Percentiles rank a stretch among this genome's conserved stretches.
phyloP scores from a whole-genome alignment of 2,113 vertebrate genomes.

The Eonycteris spelaea region DNA sequence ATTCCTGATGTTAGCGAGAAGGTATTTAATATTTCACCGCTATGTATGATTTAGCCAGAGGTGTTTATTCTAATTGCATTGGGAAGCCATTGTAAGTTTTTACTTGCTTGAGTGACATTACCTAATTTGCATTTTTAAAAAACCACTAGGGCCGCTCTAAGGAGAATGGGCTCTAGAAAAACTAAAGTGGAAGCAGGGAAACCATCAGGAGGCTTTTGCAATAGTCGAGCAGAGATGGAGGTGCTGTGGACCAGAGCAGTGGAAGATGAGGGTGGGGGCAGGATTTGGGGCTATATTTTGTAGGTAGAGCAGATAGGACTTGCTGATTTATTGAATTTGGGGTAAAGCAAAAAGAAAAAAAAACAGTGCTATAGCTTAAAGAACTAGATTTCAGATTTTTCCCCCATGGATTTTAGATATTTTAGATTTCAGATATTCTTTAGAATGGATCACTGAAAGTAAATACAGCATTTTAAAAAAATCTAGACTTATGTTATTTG shows the following conservation, averaged over 20 bases:
- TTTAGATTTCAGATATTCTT: background rate
- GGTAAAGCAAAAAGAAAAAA: background rate
- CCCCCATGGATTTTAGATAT: background rate
- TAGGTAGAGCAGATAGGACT: background rate
- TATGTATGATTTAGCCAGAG: background rate
- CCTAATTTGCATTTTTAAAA: background rate
- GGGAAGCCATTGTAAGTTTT: background rate
- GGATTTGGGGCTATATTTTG: background rate
- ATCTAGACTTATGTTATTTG: background rate
- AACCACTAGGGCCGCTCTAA: background rate
- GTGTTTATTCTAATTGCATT: background rate
- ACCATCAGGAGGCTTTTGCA: background rate
- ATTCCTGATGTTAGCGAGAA: background rate
- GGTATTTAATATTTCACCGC: background rate
- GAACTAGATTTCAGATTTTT: background rate
- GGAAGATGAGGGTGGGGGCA: background rate
- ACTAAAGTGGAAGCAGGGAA: background rate
- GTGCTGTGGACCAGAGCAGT: background rate
- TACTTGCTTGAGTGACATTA: background rate
- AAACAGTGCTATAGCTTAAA: background rate
- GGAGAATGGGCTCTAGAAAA: background rate
- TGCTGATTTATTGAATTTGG: background rate
- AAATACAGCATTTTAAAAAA: background rate
- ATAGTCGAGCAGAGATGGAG: accelerated
- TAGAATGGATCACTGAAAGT: background rate